phyloP scores from a whole-genome alignment of 2,888 invertebrate species.

The Anagyrus pseudococci region DNA sequence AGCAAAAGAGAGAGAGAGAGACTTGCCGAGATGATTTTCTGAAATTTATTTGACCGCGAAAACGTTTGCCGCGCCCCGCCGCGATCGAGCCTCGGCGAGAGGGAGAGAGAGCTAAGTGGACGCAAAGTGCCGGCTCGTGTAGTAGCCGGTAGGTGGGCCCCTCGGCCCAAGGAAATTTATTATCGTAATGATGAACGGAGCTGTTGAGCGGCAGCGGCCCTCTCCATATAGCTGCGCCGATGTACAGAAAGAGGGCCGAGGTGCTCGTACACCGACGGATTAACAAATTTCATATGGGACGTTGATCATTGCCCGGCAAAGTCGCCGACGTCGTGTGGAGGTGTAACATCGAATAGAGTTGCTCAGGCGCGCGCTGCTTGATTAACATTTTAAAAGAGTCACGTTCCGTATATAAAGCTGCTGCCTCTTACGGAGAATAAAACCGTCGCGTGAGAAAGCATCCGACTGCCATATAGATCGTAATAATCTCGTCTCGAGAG shows the following conservation, averaged over 20 bases:
- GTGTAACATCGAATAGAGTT: not conserved
- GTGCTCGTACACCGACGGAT: too few species aligned
- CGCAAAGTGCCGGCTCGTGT: slow-evolving; percentile 60
- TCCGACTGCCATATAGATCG: not conserved
- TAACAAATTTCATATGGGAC: too few species aligned
- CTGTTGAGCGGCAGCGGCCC: not conserved
- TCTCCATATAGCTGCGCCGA: too few species aligned
- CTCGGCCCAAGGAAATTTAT: slow-evolving; percentile 11
- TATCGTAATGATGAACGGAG: not conserved
- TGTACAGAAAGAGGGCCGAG: too few species aligned
- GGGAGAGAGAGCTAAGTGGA: slow-evolving; percentile 51
- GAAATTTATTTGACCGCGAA: slow-evolving; percentile 36
- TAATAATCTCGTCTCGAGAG: slow-evolving; percentile 20
- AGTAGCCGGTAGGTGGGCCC: slow-evolving; percentile 53
- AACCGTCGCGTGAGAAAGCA: slow-evolving; percentile 28
- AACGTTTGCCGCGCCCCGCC: slow-evolving; percentile 41
- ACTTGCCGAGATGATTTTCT: slow-evolving; percentile 32
- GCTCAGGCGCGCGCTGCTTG: not conserved
- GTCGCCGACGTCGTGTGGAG: too few species aligned
- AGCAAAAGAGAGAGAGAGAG: slow-evolving; percentile 5
- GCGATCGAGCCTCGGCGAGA: not conserved
- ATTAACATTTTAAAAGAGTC: too few species aligned
- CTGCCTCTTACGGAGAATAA: too few species aligned
- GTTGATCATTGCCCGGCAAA: too few species aligned
- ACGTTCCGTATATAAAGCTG: too few species aligned